Evolutionary conservation across 2,888 invertebrate genomes (phyloP).

Genomic region (Boloria selene): DNA sequence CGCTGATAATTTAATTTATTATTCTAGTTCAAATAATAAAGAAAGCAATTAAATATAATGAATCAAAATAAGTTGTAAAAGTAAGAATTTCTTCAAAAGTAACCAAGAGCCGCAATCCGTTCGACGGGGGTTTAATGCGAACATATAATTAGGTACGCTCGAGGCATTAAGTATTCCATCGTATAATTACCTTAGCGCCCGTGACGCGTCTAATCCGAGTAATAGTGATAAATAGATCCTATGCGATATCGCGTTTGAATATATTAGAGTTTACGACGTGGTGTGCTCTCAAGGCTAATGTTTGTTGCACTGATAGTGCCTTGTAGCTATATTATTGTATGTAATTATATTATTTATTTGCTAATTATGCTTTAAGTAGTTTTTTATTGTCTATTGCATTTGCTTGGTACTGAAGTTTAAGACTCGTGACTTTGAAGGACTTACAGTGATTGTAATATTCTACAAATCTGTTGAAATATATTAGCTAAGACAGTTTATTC

Average conservation of each 20-base stretch:
- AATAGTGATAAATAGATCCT: slow-evolving; percentile 77
- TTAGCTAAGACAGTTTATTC: too few species aligned
- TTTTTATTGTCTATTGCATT: background rate
- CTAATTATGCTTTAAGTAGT: slow-evolving; percentile 9
- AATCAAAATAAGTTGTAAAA: background rate
- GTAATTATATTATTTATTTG: slow-evolving; percentile 9
- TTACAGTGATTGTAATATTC: too few species aligned
- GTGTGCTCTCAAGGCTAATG: slow-evolving; percentile 14
- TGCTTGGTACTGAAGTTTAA: background rate
- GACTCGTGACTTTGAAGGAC: background rate
- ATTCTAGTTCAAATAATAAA: background rate
- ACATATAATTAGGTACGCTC: slow-evolving; percentile 59
- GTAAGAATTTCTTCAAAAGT: background rate
- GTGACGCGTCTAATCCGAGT: slow-evolving; percentile 72
- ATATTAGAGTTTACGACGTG: slow-evolving; percentile 45
- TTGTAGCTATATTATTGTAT: slow-evolving; percentile 4
- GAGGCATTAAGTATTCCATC: slow-evolving; percentile 68
- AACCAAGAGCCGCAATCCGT: slow-evolving; percentile 6
- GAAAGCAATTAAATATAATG: background rate
- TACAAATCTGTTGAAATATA: too few species aligned
- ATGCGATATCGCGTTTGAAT: slow-evolving; percentile 61
- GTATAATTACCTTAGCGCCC: slow-evolving; percentile 68
- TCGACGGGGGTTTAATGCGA: slow-evolving; percentile 20
- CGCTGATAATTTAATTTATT: too few species aligned
- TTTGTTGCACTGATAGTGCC: background rate